Conservation (phyloP, 2,113 vertebrate species). For the Burhinus oedicnemus region DNA sequence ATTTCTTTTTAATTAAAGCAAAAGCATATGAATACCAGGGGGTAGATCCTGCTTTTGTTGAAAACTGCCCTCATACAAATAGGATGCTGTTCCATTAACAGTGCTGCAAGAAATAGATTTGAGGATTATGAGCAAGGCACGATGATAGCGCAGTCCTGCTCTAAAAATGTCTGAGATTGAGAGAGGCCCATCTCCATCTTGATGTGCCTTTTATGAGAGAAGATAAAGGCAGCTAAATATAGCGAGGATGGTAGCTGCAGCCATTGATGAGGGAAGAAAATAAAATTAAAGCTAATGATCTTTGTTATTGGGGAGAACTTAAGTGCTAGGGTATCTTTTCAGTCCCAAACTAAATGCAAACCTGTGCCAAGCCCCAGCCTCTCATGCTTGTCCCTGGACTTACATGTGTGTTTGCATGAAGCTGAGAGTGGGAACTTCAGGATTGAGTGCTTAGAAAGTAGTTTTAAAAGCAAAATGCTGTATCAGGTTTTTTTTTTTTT, state of each 20-base stretch:
- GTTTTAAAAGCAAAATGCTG: background rate
- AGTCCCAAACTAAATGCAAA: background rate
- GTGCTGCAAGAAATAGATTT: background rate
- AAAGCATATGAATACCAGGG: slow-evolving; percentile 35
- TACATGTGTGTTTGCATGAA: background rate
- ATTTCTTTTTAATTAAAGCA: slow-evolving; percentile 48
- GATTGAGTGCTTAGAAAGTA: background rate
- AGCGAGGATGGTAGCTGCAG: background rate
- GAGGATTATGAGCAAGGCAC: background rate
- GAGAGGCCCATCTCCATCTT: background rate
- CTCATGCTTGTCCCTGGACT: fast-evolving
- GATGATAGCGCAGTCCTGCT: background rate
- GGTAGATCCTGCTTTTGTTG: slow-evolving; percentile 30
- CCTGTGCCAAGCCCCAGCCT: background rate
- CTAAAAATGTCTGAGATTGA: background rate
- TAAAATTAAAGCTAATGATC: background rate
- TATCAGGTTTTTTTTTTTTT: background rate
- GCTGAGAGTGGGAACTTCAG: background rate
- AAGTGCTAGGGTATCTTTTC: background rate
- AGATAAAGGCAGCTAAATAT: background rate
- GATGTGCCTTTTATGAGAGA: background rate
- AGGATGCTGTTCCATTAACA: slow-evolving; percentile 34
- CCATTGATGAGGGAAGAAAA: background rate
- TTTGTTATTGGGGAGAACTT: background rate
- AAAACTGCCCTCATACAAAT: background rate